These are phyloP conservation scores for Serranus cabrilla DNA, from an alignment of 2,797 vertebrate genomes.

Conservation along the genomic window DNA sequence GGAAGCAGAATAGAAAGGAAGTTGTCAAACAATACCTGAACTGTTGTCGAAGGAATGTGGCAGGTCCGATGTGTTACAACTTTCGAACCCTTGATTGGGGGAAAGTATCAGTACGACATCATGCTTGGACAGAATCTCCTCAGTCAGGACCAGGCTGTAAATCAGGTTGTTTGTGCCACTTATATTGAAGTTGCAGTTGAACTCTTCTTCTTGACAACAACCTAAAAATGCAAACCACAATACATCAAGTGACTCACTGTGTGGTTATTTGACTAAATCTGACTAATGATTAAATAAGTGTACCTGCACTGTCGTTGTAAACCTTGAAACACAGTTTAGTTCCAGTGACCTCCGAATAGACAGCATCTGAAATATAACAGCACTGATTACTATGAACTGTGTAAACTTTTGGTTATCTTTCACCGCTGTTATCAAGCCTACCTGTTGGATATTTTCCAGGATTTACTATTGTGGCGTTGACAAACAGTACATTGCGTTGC, in stretches of 20 bases:
- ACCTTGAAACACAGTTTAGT: constrained; percentile 7
- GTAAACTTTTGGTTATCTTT: background rate
- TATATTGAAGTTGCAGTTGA: background rate
- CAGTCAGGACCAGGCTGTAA: accelerated
- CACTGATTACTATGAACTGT: background rate
- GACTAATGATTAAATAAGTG: background rate
- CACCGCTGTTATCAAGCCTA: constrained; percentile 6
- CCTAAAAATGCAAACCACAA: constrained; percentile 29
- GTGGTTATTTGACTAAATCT: background rate
- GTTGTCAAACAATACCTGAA: constrained; percentile 6
- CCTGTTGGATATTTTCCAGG: accelerated
- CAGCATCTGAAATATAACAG: constrained; percentile 3
- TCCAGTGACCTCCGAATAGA: accelerated
- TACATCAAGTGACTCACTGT: background rate
- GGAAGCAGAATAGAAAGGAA: background rate
- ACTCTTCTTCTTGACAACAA: accelerated
- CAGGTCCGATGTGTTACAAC: background rate
- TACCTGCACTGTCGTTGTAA: background rate
- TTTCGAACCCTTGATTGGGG: accelerated
- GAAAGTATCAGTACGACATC: background rate
- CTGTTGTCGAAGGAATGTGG: accelerated
- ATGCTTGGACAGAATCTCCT: background rate
- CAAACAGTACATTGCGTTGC: background rate
- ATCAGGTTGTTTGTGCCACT: accelerated
- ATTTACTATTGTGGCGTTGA: accelerated